Evolutionary conservation across 2,113 vertebrate species (phyloP).

Genomic region (Plecotus auritus): DNA sequence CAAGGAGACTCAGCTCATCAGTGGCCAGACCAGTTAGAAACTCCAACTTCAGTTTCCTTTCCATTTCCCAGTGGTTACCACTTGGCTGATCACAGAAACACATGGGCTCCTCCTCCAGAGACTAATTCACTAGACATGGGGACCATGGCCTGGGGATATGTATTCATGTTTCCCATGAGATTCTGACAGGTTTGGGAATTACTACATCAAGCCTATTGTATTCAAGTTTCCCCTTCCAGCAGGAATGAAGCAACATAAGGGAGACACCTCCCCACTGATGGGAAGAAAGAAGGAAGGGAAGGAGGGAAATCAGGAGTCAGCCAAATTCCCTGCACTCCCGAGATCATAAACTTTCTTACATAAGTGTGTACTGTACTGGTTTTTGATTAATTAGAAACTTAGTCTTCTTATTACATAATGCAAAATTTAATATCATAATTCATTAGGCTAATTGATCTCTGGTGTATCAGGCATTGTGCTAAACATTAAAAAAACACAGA

Average conservation of each 20-base stretch:
- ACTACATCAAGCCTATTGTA: background rate
- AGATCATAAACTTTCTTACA: background rate
- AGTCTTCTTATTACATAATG: background rate
- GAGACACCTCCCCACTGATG: background rate
- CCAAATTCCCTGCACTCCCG: background rate
- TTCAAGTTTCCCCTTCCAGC: background rate
- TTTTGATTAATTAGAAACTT: constrained; percentile 23
- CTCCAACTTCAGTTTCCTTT: background rate
- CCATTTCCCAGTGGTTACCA: background rate
- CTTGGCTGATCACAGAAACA: background rate
- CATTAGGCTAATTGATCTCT: background rate
- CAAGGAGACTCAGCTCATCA: background rate
- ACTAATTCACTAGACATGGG: background rate
- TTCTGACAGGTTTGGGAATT: background rate
- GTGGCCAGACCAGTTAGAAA: background rate
- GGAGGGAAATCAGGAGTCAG: background rate
- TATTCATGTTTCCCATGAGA: background rate
- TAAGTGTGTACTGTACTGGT: background rate
- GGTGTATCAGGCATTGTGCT: background rate
- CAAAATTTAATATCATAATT: background rate
- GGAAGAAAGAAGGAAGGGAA: background rate
- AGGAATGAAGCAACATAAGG: background rate
- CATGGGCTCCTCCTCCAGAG: background rate
- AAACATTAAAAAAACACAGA: background rate
- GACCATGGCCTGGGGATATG: background rate